Conservation (phyloP, 2,888 invertebrate species). For the Eristalis arbustorum region DNA sequence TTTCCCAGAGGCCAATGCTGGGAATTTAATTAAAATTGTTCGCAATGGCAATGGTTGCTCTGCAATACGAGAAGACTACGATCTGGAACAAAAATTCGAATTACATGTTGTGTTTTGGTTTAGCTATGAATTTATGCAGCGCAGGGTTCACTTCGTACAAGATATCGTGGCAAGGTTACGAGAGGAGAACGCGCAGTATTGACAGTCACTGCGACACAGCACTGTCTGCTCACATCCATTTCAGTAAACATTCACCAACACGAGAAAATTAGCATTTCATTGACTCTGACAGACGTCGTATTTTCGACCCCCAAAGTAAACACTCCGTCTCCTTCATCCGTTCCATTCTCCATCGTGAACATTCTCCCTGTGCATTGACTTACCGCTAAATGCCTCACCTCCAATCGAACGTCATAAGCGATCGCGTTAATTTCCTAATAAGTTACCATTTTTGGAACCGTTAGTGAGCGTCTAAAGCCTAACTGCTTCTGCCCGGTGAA, state of each 20-base stretch:
- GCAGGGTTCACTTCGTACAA: too few relatives aligned
- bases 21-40: not conserved
- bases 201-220: not conserved
- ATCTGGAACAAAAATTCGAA: not conserved
- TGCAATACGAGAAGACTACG: not conserved
- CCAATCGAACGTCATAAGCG: not conserved
- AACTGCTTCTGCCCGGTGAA: not conserved
- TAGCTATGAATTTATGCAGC: too few relatives aligned
- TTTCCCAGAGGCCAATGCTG: not conserved
- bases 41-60: too few relatives aligned
- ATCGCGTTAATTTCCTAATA: slow-evolving; percentile 26
- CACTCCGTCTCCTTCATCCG: not conserved
- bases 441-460: slow-evolving; percentile 38
- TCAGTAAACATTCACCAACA: not conserved
- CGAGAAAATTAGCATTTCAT: not conserved
- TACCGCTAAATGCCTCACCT: not conserved
- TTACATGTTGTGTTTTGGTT: not conserved
- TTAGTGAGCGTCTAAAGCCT: slow-evolving; percentile 21
- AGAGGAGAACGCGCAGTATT: not conserved
- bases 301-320: not conserved
- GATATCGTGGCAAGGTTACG: not conserved
- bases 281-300: not conserved
- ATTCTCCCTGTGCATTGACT: not conserved
- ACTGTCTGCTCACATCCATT: not conserved
- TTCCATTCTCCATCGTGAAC: not conserved